phyloP scores from a whole-genome alignment of 2,113 vertebrate species.

The Petaurus breviceps region DNA sequence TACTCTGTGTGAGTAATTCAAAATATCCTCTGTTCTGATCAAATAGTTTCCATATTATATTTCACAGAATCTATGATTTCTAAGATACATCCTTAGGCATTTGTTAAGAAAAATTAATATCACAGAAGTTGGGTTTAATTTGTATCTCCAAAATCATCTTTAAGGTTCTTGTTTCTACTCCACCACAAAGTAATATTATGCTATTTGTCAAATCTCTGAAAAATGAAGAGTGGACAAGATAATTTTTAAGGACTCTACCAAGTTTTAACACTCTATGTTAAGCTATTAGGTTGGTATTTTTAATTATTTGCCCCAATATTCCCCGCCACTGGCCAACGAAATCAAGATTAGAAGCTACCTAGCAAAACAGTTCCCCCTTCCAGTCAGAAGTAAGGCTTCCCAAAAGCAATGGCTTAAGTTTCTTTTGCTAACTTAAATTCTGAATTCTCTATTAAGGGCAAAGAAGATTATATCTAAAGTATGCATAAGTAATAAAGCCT shows the following conservation, averaged over 20 bases:
- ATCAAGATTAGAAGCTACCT: conserved; percentile 36
- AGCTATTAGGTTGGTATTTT: conserved; percentile 14
- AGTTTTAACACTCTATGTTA: not conserved
- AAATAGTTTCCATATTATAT: conserved; percentile 34
- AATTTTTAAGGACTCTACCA: not conserved
- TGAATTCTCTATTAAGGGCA: conserved; percentile 46
- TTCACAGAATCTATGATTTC: conserved; percentile 39
- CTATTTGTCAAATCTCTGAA: conserved; percentile 41
- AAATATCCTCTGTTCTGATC: conserved; percentile 6
- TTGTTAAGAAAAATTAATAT: conserved; percentile 43
- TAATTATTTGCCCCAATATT: not conserved
- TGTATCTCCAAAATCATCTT: conserved; percentile 49
- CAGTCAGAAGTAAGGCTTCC: conserved; percentile 67
- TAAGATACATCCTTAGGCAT: conserved; percentile 31
- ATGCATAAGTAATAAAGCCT: conserved; percentile 43
- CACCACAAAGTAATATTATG: conserved; percentile 51
- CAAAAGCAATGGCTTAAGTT: conserved; percentile 51
- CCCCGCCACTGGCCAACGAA: conserved; percentile 47
- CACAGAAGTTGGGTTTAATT: conserved; percentile 38
- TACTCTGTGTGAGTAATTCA: conserved; percentile 42
- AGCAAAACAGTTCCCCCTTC: conserved; percentile 64
- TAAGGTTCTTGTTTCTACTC: conserved; percentile 8
- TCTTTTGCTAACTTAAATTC: conserved; percentile 51
- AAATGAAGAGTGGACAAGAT: not conserved
- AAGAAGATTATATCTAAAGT: conserved; percentile 36